These are phyloP conservation scores for Oegoconia quadripuncta DNA, from an alignment of 2,888 invertebrate species.

Conservation along the genomic window DNA sequence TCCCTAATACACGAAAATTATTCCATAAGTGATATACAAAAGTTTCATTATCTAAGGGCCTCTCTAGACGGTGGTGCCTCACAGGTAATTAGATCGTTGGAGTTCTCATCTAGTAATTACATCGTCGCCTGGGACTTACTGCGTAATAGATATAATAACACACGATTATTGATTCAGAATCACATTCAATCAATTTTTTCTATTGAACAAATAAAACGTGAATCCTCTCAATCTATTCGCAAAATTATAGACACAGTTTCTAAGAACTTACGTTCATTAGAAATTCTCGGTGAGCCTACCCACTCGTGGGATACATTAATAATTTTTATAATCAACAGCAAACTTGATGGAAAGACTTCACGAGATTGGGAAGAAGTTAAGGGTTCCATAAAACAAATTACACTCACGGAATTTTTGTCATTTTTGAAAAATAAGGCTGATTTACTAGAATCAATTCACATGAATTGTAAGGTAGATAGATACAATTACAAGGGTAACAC, in stretches of 20 bases:
- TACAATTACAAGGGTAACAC: background rate
- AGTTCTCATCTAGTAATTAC: slow-evolving; percentile 3
- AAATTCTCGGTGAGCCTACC: slow-evolving; percentile 2
- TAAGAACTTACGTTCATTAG: slow-evolving; percentile 8
- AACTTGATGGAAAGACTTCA: slow-evolving; percentile 2
- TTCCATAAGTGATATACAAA: slow-evolving; percentile 1
- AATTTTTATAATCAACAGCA: slow-evolving; percentile 1
- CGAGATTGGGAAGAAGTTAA: slow-evolving; percentile 7
- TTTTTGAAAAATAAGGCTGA: background rate
- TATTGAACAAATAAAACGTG: background rate
- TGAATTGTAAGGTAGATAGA: background rate
- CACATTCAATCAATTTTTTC: slow-evolving; percentile 7
- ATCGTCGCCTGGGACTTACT: slow-evolving; percentile 2
- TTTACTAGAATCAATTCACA: background rate
- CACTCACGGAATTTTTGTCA: background rate
- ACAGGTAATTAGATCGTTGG: background rate
- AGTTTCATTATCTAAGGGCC: slow-evolving; percentile 5
- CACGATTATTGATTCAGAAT: slow-evolving; percentile 1
- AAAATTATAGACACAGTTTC: slow-evolving; percentile 1
- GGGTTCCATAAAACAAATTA: background rate
- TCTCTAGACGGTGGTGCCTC: background rate
- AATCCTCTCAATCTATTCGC: slow-evolving; percentile 1
- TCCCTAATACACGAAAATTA: background rate
- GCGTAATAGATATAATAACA: slow-evolving; percentile 3
- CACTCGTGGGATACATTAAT: slow-evolving; percentile 6